A percentile compares a stretch with the other conserved stretches of the same genome.
These are phyloP conservation scores for Lycia hirtaria DNA, from an alignment of 2,888 invertebrate species.

Conservation along the genomic window DNA sequence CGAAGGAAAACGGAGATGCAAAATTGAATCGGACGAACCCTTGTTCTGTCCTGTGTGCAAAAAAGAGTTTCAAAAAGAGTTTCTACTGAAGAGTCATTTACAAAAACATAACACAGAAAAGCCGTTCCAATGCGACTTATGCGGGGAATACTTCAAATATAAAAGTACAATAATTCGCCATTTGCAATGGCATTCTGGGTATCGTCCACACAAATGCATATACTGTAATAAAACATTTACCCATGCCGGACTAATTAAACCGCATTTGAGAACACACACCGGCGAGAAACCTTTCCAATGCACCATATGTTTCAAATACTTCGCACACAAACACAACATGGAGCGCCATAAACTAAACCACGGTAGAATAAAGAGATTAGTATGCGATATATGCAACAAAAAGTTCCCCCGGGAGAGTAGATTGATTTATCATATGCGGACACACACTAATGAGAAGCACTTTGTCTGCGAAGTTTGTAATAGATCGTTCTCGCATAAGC, in stretches of 20 bases:
- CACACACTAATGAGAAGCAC: conserved; percentile 62
- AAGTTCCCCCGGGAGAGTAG: conserved; percentile 67
- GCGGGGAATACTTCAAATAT: conserved; percentile 56
- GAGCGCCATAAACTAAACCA: conserved; percentile 61
- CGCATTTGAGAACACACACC: conserved; percentile 56
- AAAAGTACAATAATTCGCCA: conserved; percentile 64
- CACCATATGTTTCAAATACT: conserved; percentile 50
- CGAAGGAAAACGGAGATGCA: conserved; percentile 42
- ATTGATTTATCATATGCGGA: conserved; percentile 67
- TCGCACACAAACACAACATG: conserved; percentile 69
- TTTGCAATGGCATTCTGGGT: conserved; percentile 55
- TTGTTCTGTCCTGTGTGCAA: conserved; percentile 45
- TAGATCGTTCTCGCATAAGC: conserved; percentile 67
- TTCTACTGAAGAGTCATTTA: conserved; percentile 47
- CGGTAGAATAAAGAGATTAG: conserved; percentile 58
- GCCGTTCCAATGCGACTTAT: conserved; percentile 34
- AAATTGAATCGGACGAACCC: conserved; percentile 19
- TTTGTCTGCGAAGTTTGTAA: conserved; percentile 63
- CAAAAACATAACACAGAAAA: conserved; percentile 42
- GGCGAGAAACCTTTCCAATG: conserved; percentile 43
- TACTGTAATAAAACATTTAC: conserved; percentile 61
- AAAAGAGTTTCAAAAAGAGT: conserved; percentile 46
- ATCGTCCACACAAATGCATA: conserved; percentile 52
- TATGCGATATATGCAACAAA: conserved; percentile 66
- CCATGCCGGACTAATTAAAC: conserved; percentile 59